Evolutionary conservation across 2,797 vertebrate species (phyloP).

Genomic region (Luscinia luscinia): DNA sequence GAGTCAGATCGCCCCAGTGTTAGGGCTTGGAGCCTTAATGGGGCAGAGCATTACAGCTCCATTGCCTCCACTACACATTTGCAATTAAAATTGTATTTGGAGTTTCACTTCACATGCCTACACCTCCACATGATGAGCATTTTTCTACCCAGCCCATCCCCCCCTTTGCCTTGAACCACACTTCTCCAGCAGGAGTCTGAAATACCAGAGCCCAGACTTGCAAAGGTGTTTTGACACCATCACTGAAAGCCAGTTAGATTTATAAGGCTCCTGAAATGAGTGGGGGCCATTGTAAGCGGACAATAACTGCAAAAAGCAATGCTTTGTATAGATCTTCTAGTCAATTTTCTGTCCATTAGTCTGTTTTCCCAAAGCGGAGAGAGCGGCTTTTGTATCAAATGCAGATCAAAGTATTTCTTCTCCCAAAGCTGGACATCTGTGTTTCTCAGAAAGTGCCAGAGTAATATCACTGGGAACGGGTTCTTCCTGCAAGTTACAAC

Average conservation of each 20-base stretch:
- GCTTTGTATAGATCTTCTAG: background rate
- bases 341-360: rapidly evolving
- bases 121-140: background rate
- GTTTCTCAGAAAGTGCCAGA: background rate
- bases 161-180: background rate
- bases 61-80: background rate
- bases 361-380: background rate
- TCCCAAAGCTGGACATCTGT: background rate
- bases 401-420: background rate
- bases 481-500: background rate
- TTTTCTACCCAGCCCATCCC: rapidly evolving
- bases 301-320: background rate
- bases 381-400: background rate
- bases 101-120: background rate
- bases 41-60: background rate
- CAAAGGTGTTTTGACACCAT: background rate
- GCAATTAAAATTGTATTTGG: constrained; percentile 9
- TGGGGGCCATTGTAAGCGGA: background rate
- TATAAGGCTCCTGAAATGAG: background rate
- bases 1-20: background rate
- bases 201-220: background rate
- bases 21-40: background rate
- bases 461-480: background rate
- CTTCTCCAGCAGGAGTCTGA: background rate
- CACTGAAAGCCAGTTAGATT: background rate